Base-by-base conservation (phyloP, 1,140 invertebrate genomes). In the Bombus confusus region DNA sequence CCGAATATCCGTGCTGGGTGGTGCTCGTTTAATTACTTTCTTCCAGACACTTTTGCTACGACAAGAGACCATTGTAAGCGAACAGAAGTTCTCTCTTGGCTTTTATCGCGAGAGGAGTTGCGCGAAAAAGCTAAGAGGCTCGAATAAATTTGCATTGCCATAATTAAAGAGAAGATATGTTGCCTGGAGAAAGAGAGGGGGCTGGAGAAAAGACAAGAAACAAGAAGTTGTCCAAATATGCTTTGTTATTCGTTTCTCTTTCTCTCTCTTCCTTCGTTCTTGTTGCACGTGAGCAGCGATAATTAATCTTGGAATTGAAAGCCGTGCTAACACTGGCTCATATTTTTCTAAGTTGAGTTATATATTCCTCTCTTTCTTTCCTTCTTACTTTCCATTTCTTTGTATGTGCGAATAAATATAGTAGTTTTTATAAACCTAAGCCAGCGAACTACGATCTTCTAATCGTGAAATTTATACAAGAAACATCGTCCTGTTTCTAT, bases 121-220 rank as follows among this genome's bases (percentile, higher is more conserved):
- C 15, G 25, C 57, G 76, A 78, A 39, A 43, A 76, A 74, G 59
- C 15, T 12, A 52, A 52, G 59, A 37, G 59, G 43, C 72, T 76
- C 72, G 73, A 83, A 83, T 83, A 76, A 76, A 83, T 83, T 83
- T 66, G 72, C 72, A 57, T 82, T 75, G 62, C 62, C 52, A 64
- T 64, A 64, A 64, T 74, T 74, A 75, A 82, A 75, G 72, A 28
- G 39, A n/a, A 52, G 41, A 31, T 25, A 22, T 9, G 22, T 43
- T 31, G 68, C 13, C 13, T 4, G 12, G 12, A 15, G 12, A 13
- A 4, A 25, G 4, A 5, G 15, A 22, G 41, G 0, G 22, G 3
- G 28, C 2, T n/a, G 10, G 3, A 28, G 28, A 18, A 41, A 13
- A 41, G 15, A 47, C 1, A 9, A 1, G 28, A 28, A 41, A 39